Evolutionary conservation across 2,888 invertebrate genomes (phyloP).

Genomic region (Scaptomyza caliginosa): DNA sequence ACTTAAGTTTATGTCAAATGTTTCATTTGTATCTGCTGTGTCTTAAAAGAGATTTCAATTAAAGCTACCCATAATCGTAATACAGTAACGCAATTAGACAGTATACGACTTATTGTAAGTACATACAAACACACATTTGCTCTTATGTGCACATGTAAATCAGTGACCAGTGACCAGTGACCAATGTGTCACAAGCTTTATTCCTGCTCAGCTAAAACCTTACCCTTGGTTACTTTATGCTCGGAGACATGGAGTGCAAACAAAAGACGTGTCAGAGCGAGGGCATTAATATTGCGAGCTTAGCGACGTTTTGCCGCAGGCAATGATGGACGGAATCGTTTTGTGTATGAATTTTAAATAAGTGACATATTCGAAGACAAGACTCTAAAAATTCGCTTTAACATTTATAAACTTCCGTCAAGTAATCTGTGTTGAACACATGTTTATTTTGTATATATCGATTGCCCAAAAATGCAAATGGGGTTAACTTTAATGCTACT

Average conservation of each 20-base stretch:
- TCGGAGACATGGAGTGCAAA: neutral
- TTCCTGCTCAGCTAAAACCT: too few species aligned
- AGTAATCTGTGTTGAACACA: neutral
- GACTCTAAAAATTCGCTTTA: slow-evolving; percentile 11
- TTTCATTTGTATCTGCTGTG: too few species aligned
- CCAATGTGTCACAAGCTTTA: neutral
- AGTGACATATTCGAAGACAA: neutral
- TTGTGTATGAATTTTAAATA: neutral
- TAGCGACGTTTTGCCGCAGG: neutral
- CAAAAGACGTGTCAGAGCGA: neutral
- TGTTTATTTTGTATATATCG: neutral
- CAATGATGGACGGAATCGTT: slow-evolving; percentile 5
- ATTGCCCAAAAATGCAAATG: neutral
- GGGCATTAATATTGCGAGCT: neutral
- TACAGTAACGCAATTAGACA: neutral
- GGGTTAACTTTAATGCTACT: neutral
- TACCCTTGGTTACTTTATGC: neutral
- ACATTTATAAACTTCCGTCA: neutral
- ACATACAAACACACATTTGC: neutral
- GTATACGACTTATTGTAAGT: too few species aligned
- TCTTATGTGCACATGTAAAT: neutral
- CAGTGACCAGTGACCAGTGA: neutral
- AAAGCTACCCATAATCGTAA: neutral
- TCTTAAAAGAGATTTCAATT: too few species aligned
- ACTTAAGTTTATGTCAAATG: too few species aligned